Percentiles rank a stretch among this genome's conserved stretches.
Evolutionary conservation across 2,888 invertebrate genomes (phyloP).

Genomic region (Osedax frankpressi): DNA sequence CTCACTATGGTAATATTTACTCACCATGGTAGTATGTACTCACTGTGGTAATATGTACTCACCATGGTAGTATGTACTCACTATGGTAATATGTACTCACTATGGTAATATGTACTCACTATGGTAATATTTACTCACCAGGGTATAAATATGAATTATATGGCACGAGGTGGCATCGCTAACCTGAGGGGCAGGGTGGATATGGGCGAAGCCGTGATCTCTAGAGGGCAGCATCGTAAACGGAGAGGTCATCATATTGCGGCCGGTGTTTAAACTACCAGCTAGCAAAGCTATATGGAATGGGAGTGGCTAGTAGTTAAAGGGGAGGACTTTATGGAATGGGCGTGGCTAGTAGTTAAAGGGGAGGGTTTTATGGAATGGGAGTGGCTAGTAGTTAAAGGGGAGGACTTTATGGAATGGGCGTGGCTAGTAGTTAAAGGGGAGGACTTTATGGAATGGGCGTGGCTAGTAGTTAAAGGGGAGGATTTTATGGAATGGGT

Average conservation of each 20-base stretch:
- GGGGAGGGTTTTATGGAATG: neutral
- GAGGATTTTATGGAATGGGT: no score
- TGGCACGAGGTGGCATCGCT: slow-evolving; percentile 22
- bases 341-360: neutral
- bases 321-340: neutral
- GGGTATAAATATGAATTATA: no score
- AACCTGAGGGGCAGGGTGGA: slow-evolving; percentile 58
- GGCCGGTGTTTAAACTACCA: slow-evolving; percentile 29
- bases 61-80: no score
- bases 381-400: neutral
- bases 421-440: neutral
- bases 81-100: no score
- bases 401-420: neutral
- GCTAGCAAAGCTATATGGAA: neutral
- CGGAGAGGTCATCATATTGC: slow-evolving; percentile 47
- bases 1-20: no score
- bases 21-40: no score
- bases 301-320: neutral
- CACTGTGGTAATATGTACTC: no score
- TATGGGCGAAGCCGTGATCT: slow-evolving; percentile 79
- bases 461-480: no score
- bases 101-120: no score
- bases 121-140: no score
- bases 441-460: neutral
- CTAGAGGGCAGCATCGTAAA: slow-evolving; percentile 40